phyloP scores from a whole-genome alignment of 2,113 vertebrate species.

The Pseudorectes ferrugineus region DNA sequence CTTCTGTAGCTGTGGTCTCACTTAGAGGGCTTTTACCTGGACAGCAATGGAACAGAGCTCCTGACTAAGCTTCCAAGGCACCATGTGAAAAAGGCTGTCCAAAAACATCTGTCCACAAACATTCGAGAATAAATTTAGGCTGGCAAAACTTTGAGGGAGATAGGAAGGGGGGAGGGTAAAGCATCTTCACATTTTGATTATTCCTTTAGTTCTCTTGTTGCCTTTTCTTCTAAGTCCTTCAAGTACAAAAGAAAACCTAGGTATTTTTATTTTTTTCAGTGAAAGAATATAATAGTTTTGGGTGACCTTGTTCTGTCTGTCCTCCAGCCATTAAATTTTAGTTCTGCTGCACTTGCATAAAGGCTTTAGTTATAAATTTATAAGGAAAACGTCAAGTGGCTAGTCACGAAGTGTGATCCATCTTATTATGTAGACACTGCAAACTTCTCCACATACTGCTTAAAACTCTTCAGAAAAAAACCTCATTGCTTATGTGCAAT shows the following conservation, averaged over 20 bases:
- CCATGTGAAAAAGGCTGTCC: background rate
- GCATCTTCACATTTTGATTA: background rate
- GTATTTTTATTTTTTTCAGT: background rate
- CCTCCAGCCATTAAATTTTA: slow-evolving; percentile 3
- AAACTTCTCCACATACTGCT: background rate
- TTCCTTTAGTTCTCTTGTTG: background rate
- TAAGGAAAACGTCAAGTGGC: background rate
- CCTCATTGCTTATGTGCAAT: background rate
- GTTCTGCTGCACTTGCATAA: slow-evolving; percentile 15
- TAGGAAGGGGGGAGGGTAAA: background rate
- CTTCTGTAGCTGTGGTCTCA: background rate
- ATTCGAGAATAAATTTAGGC: background rate
- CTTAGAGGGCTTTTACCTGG: background rate
- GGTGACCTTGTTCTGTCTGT: slow-evolving; percentile 29
- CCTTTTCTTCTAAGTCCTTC: background rate
- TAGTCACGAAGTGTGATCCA: background rate
- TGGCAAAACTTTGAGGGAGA: background rate
- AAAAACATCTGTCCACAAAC: accelerated
- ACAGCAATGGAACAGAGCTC: background rate
- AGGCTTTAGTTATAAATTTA: slow-evolving; percentile 24
- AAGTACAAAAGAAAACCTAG: background rate
- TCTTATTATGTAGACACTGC: background rate
- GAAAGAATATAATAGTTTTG: background rate
- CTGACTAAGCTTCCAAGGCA: background rate
- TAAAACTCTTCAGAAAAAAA: background rate